phyloP scores from a whole-genome alignment of 23 tunicate species.

The Oikopleura albicans region DNA sequence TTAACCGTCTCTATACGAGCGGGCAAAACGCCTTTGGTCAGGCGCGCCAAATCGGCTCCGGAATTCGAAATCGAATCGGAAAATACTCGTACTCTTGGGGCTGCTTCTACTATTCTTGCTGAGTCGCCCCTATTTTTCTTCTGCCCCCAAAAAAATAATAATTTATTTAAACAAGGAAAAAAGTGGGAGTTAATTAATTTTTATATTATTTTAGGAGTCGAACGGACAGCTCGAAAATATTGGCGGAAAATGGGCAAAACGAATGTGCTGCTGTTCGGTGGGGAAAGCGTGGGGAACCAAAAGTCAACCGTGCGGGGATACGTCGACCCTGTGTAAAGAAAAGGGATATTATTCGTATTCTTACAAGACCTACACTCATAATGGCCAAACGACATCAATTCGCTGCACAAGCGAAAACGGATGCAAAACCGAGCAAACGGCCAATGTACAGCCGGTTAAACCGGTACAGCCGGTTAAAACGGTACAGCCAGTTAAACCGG shows the following conservation, averaged over 20 bases:
- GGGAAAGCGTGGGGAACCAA: background rate
- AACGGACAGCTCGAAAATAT: background rate
- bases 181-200: background rate
- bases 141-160: background rate
- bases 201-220: background rate
- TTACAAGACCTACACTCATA: background rate
- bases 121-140: background rate
- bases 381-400: background rate
- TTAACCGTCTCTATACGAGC: too few species aligned
- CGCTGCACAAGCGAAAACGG: background rate
- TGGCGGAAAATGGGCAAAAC: background rate
- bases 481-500: too few species aligned
- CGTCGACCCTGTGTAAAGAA: background rate
- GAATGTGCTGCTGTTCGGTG: slow-evolving; percentile 13
- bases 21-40: too few species aligned
- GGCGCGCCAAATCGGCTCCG: too few species aligned
- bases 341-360: background rate
- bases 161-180: too few species aligned
- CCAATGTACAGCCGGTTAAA: too few species aligned
- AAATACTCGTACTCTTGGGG: background rate
- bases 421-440: background rate
- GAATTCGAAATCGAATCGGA: too few species aligned
- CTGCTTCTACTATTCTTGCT: background rate
- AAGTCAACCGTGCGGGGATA: background rate
- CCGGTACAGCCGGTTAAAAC: too few species aligned